Evolutionary conservation across 2,888 invertebrate genomes (phyloP).

Genomic region (Calameuta pallipes): DNA sequence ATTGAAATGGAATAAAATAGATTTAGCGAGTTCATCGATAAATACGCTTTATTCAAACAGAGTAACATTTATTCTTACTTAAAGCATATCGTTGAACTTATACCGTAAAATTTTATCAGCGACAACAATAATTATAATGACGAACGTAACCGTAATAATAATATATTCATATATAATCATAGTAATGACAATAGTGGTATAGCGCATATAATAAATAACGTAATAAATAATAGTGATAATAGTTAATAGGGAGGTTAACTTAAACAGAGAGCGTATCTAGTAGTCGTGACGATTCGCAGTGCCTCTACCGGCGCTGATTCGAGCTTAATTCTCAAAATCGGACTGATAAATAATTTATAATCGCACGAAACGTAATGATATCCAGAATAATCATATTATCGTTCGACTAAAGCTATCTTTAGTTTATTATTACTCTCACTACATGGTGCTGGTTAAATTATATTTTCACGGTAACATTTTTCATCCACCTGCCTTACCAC

Average conservation of each 20-base stretch:
- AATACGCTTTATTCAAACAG: constrained; percentile 66
- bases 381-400: constrained; percentile 26
- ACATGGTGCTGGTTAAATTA: constrained; percentile 59
- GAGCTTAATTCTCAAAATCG: not conserved
- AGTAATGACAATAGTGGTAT: constrained; percentile 45
- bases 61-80: constrained; percentile 66
- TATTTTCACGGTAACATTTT: constrained; percentile 38
- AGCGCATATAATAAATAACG: constrained; percentile 13
- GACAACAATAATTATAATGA: constrained; percentile 50
- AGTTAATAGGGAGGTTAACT: not conserved
- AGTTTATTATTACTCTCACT: constrained; percentile 59
- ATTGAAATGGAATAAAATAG: not conserved
- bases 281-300: constrained; percentile 16
- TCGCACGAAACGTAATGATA: not conserved
- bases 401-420: constrained; percentile 52
- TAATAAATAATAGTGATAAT: not conserved
- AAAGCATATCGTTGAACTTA: constrained; percentile 64
- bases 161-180: constrained; percentile 35
- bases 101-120: constrained; percentile 63
- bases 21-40: constrained; percentile 55
- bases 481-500: not conserved
- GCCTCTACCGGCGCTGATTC: not conserved
- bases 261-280: not conserved
- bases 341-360: not conserved
- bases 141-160: constrained; percentile 31